A percentile compares a stretch with the other conserved stretches of the same genome.
Conservation (phyloP, 2,113 vertebrate genomes). For the Odontophorus gujanensis region DNA sequence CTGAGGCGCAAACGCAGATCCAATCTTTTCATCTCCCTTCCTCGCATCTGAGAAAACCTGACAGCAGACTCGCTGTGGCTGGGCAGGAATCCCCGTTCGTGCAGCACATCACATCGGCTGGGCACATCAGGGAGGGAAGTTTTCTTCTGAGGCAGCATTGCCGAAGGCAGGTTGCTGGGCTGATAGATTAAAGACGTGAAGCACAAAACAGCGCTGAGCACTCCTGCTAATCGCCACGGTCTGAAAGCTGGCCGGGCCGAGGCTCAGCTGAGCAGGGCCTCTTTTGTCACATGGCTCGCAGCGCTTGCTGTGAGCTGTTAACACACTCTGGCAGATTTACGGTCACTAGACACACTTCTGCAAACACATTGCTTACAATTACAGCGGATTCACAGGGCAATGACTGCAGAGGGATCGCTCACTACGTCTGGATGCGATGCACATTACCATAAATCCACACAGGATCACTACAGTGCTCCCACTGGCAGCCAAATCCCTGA, state of each 20-base stretch:
- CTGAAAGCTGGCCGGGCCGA: conserved; percentile 56
- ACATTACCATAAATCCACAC: neutral
- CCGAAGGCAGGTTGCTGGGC: conserved; percentile 69
- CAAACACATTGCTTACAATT: conserved; percentile 65
- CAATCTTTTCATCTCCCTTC: conserved; percentile 40
- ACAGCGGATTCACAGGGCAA: conserved; percentile 54
- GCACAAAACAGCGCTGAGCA: conserved; percentile 54
- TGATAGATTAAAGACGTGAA: conserved; percentile 73
- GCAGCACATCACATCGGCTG: conserved; percentile 7
- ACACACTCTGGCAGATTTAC: conserved; percentile 71
- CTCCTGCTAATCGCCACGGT: conserved; percentile 67
- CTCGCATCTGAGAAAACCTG: conserved; percentile 28
- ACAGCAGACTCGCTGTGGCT: conserved; percentile 45
- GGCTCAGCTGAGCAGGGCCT: conserved; percentile 52
- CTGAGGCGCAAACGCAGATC: conserved; percentile 51
- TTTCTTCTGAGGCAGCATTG: conserved; percentile 63
- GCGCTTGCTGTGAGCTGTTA: conserved; percentile 63
- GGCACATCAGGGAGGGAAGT: conserved; percentile 26
- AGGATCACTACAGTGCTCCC: neutral
- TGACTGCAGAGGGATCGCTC: conserved; percentile 38
- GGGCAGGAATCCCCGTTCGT: conserved; percentile 3
- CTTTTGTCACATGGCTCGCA: conserved; percentile 65
- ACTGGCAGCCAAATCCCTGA: neutral
- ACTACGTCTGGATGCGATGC: neutral
- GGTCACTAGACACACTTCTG: conserved; percentile 67